A percentile compares a stretch with the other conserved stretches of the same genome.
These are phyloP conservation scores for Sinopyrophorus schimmeli DNA, from an alignment of 2,888 invertebrate species.

Conservation along the genomic window DNA sequence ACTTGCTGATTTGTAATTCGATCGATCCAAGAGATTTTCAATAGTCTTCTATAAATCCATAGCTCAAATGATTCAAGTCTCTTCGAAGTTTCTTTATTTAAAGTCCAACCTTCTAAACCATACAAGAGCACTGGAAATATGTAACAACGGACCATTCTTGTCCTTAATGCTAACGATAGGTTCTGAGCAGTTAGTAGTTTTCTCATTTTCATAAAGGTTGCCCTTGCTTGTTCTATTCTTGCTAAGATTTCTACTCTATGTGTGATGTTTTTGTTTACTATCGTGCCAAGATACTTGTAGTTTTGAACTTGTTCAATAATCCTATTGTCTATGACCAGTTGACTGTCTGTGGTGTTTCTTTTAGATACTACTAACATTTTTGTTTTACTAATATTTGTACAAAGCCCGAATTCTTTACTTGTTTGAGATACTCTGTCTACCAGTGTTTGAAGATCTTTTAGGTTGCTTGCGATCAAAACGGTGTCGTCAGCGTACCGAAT, in stretches of 20 bases:
- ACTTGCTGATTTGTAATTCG: slow-evolving; percentile 9
- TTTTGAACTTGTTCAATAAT: background rate
- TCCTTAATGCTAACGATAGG: slow-evolving; percentile 6
- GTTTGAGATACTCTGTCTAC: no score
- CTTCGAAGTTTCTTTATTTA: slow-evolving; percentile 12
- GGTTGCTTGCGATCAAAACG: no score
- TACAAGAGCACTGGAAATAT: slow-evolving; percentile 17
- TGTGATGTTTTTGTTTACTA: slow-evolving; percentile 9
- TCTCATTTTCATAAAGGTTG: slow-evolving; percentile 13
- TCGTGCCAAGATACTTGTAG: slow-evolving; percentile 7
- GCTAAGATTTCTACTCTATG: slow-evolving; percentile 6
- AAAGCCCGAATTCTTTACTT: no score
- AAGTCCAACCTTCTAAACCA: slow-evolving; percentile 14
- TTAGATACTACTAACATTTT: background rate
- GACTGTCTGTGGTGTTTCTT: background rate
- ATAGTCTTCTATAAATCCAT: slow-evolving; percentile 15
- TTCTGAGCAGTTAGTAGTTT: slow-evolving; percentile 13
- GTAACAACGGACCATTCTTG: slow-evolving; percentile 16
- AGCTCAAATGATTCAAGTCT: slow-evolving; percentile 20
- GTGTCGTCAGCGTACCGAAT: no score
- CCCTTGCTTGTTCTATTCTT: slow-evolving; percentile 16
- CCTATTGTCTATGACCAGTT: background rate
- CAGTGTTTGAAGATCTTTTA: no score
- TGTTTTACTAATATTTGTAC: no score
- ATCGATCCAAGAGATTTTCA: slow-evolving; percentile 13